Conservation (phyloP, 2,888 invertebrate genomes). For the Ochropacha duplaris region DNA sequence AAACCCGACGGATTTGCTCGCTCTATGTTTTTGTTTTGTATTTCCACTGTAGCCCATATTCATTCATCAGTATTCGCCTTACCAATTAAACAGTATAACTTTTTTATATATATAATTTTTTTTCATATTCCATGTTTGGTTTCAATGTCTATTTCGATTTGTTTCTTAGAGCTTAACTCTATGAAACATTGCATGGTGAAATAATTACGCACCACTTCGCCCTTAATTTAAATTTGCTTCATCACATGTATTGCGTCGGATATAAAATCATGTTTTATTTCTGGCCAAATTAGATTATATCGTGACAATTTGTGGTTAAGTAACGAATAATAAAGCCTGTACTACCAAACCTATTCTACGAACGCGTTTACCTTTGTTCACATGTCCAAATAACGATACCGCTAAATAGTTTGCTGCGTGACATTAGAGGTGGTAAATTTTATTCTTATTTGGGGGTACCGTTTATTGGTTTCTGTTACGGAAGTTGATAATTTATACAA, state of each 20-base stretch:
- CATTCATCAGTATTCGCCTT: neutral
- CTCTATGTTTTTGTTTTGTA: slow-evolving; percentile 31
- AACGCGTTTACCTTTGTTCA: slow-evolving; percentile 28
- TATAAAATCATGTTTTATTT: neutral
- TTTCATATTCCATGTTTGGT: neutral
- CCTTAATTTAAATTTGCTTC: slow-evolving; percentile 7
- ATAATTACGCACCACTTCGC: neutral
- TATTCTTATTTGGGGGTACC: slow-evolving; percentile 48
- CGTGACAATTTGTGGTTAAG: slow-evolving; percentile 28
- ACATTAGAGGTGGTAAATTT: slow-evolving; percentile 2
- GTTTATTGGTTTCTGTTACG: slow-evolving; percentile 57
- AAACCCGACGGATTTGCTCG: slow-evolving; percentile 33
- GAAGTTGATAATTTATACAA: slow-evolving; percentile 65
- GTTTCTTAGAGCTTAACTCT: neutral
- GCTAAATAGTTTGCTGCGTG: slow-evolving; percentile 18
- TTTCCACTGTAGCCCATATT: slow-evolving; percentile 6
- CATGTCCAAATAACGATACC: slow-evolving; percentile 43
- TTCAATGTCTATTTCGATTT: neutral
- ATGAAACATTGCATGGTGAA: neutral
- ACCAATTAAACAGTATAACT: neutral
- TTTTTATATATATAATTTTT: neutral
- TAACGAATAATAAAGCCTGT: slow-evolving; percentile 12
- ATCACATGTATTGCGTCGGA: slow-evolving; percentile 4
- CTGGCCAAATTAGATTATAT: slow-evolving; percentile 22
- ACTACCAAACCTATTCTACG: neutral